Conservation (phyloP, 2,888 invertebrate species). For the Amiota minor region DNA sequence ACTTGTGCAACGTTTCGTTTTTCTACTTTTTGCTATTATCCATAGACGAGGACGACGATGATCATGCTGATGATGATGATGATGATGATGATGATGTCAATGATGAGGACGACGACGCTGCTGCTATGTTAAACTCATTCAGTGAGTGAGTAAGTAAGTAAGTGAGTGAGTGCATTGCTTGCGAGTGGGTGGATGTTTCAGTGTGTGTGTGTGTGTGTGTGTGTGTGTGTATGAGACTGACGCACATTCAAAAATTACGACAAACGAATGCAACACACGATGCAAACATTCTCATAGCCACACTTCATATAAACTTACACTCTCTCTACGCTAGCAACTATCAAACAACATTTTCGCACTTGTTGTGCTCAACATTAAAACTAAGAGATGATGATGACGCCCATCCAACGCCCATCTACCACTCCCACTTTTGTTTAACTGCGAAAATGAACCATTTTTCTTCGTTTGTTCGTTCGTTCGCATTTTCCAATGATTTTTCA, state of each 20-base stretch:
- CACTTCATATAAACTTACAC: too few species aligned
- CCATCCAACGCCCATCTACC: conserved; percentile 20
- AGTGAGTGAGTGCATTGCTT: background rate
- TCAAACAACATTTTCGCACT: conserved; percentile 19
- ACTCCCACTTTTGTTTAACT: conserved; percentile 42
- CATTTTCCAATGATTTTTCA: background rate
- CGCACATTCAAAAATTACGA: conserved; percentile 32
- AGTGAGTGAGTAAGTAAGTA: conserved; percentile 15
- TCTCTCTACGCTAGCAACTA: background rate
- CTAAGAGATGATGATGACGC: background rate
- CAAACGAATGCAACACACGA: conserved; percentile 35
- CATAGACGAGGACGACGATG: background rate
- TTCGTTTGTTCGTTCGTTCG: conserved; percentile 36
- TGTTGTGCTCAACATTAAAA: conserved; percentile 10
- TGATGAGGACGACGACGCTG: background rate
- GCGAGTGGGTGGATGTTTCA: background rate
- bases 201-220: background rate
- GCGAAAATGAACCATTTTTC: conserved; percentile 61
- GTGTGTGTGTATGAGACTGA: conserved; percentile 7
- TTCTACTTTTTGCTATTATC: background rate
- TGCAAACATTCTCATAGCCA: conserved; percentile 6
- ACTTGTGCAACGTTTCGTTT: conserved; percentile 29
- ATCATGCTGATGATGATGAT: background rate
- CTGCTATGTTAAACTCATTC: background rate
- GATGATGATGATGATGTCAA: background rate